A percentile compares a stretch with the other conserved stretches of the same genome.
Conservation (phyloP, 2,797 vertebrate genomes). For the Myiotriccus ornatus region DNA sequence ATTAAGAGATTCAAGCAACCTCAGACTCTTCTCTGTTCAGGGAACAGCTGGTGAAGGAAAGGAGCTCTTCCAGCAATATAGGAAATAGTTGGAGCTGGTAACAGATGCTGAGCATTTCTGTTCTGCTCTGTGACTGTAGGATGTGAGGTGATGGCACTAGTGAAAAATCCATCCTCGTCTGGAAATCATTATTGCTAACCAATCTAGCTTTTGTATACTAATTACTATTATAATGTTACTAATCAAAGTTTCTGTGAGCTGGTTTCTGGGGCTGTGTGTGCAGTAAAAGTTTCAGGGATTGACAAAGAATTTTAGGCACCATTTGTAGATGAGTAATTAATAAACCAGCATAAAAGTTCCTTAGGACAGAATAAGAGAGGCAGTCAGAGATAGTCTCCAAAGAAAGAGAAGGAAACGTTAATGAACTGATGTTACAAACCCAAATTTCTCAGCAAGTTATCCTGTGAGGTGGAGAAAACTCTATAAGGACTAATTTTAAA, state of each 20-base stretch:
- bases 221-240: background rate
- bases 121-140: background rate
- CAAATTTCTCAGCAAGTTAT: background rate
- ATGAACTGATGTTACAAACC: background rate
- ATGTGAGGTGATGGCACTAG: accelerated
- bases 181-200: background rate
- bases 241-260: background rate
- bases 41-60: background rate
- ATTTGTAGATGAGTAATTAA: background rate
- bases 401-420: background rate
- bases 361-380: background rate
- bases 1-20: background rate
- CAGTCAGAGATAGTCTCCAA: background rate
- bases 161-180: background rate
- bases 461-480: background rate
- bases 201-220: background rate
- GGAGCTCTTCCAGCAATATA: background rate
- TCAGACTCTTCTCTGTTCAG: background rate
- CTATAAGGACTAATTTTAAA: background rate
- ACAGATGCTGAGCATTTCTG: background rate
- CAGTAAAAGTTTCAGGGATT: background rate
- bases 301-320: background rate
- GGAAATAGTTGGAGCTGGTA: background rate
- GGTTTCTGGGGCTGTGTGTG: background rate
- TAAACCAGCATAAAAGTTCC: background rate